A percentile compares a stretch with the other conserved stretches of the same genome.
phyloP scores from a whole-genome alignment of 2,113 vertebrate species.

The Gasterosteus aculeatus region DNA sequence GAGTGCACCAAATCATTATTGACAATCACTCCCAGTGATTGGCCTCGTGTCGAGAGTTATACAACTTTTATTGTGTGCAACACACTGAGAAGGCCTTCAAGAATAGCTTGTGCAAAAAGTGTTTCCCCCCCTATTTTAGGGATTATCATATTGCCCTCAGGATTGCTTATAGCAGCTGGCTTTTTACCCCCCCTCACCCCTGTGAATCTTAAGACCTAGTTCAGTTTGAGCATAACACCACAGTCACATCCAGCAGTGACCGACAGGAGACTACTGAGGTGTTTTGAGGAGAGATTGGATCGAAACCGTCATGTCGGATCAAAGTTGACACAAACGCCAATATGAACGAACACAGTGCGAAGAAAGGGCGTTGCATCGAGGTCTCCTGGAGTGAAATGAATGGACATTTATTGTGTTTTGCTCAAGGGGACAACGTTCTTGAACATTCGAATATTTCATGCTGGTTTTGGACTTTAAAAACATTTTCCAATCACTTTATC shows the following conservation, averaged over 20 bases:
- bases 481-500: slow-evolving; percentile 6
- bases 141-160: not conserved
- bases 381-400: not conserved
- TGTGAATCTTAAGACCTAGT: not conserved
- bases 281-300: not conserved
- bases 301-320: not conserved
- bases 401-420: not conserved
- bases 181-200: not conserved
- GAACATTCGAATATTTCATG: not conserved
- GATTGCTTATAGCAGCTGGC: not conserved
- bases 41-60: not conserved
- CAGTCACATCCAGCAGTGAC: not conserved
- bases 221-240: not conserved
- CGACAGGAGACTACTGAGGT: not conserved
- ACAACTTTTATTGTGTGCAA: not conserved
- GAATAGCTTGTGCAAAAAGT: not conserved
- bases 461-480: not conserved
- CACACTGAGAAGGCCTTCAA: not conserved
- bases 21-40: not conserved
- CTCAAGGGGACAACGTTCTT: not conserved
- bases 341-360: not conserved
- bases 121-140: not conserved
- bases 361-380: not conserved
- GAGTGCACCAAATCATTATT: not conserved
- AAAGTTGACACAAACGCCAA: not conserved